Evolutionary conservation across 2,113 vertebrate species (phyloP), one percentile per base, ranked within the genome.

Genomic region (Anarhynchus alexandrinus): DNA sequence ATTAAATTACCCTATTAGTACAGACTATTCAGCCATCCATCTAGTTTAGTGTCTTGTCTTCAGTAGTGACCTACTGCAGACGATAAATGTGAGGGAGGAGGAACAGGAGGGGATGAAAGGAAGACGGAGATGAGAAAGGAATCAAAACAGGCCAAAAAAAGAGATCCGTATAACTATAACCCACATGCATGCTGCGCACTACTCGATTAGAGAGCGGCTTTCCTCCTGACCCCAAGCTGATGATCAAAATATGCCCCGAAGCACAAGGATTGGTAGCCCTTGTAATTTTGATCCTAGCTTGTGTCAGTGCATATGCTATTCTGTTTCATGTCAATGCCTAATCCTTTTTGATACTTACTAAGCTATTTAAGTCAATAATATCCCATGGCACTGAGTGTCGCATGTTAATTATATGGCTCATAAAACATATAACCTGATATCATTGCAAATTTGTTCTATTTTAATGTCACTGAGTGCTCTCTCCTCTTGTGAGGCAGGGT

Each of bases 341-440:
- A 96, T 96, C 94, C 94, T 95, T 97, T 96, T 88, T 97, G 95
- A 97, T 96, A 97, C 93, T 95, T 95, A 91, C 93, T 94, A 97
- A 97, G 93, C 95, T 95, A 95, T 95, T 97, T 96, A 95, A 97
- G 94, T 97, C 95, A 95, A 78, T 93, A 97, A 93, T 97, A 96
- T 91, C 82, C 93, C 87, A 90, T 34, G 85, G 95, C 90, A 90
- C 91, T 55, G 93, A 94, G 81, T 96, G 89, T 95, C 10, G 27
- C 86, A 93, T 80, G 93, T 97, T 96, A 97, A 97, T 97, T 97
- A 96, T 83, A 94, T 94, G 95, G 95, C 89, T 97, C 93, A 88
- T 96, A 95, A 95, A 95, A 95, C 91, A 87, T 90, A 96, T 65
- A 95, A 95, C 91, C 78, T 95, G 96, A 93, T 95, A 92, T 62